Evolutionary conservation across 2,888 invertebrate genomes (phyloP), one percentile per base, ranked within the genome.

Genomic region (Alviniconcha strummeri): DNA sequence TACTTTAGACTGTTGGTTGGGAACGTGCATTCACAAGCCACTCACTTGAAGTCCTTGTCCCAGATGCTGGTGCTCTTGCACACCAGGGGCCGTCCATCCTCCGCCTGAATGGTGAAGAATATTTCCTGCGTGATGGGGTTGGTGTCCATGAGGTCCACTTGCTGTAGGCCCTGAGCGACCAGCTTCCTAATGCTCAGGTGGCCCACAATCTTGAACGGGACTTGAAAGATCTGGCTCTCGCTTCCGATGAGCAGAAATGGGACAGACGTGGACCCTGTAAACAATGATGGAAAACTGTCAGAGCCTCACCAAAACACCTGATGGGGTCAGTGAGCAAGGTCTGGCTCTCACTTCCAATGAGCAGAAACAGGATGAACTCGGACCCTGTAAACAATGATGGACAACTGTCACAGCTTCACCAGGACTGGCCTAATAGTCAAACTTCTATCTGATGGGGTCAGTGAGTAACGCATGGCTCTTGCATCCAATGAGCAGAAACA

Each of bases 71-170:
- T 80, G 69, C 15, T 54, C n/a, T 56, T 80, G 52, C 60, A 36
- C 17, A 69, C 19, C 11, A n/a, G 64, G 9, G 80, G 54, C n/a
- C 55, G 13, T 0, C 80, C 69, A 0, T 55, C 19, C 4, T 4
- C 3, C 11, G 8, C 15, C 64, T 1, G 4, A 3, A n/a, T 17
- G 19, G 69, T 64, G 69, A 69, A 13, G 55, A 80, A 17, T 5
- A 80, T 55, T n/a, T 80, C 69, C 69, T 55, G 54, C 5, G 80
- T 80, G 2, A 67, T 5, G n/a, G 80, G 80, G 80, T 80, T 80
- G 55, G 11, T 17, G 54, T 54, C 80, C 13, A 80, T 17, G n/a
- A 52, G n/a, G 17, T 9, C 36, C 8, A 69, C 5, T 9, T 64
- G 19, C 13, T n/a, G 17, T 54, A 80, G 67, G 0, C 5, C 55